Base-by-base conservation (phyloP, 1,140 invertebrate species). In the Notospermus geniculatus region DNA sequence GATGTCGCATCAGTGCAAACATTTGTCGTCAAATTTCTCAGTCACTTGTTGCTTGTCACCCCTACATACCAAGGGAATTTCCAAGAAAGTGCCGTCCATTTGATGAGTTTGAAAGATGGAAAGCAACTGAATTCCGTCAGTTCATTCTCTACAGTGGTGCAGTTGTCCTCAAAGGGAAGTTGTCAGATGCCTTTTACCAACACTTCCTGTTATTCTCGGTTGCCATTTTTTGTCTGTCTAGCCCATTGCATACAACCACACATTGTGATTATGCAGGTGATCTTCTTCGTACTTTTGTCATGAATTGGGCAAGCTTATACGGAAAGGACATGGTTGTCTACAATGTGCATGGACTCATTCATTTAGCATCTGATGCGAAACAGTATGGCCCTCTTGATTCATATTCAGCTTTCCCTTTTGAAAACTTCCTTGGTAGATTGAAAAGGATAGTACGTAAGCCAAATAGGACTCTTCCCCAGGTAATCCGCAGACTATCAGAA, bases 351-450 rank as follows among this genome's bases (percentile, higher is more conserved):
- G n/a, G 59, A 17, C 59, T 81, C 19, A 55, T 70, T 46, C 83
- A 84, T 72, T 57, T 85, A 28, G 55, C 71, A 46, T 67, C 74
- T 62, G 82, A 85, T 74, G 77, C 75, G 17, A 61, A 63, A 67
- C 63, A 63, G 11, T 78, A 75, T 74, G 81, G 80, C 2, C 27
- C 66, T 28, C 62, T 83, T 28, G 78, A 84, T 62, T 69, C 66
- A 27, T 74, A 72, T 57, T 78, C 73, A 50, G 70, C 79, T 19
- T 84, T 83, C 68, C 61, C 67, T 23, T 84, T 82, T 76, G 82
- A 85, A 74, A 83, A 78, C 67, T 76, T 72, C 60, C 63, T 84
- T 46, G 56, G 71, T 46, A 57, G 69, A 54, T 63, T 83, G n/a
- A 83, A 83, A 72, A 69, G 63, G 53, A 52, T 68, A 13, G 52